phyloP scores from a whole-genome alignment of 2,888 invertebrate genomes.

The Heliconius sara region DNA sequence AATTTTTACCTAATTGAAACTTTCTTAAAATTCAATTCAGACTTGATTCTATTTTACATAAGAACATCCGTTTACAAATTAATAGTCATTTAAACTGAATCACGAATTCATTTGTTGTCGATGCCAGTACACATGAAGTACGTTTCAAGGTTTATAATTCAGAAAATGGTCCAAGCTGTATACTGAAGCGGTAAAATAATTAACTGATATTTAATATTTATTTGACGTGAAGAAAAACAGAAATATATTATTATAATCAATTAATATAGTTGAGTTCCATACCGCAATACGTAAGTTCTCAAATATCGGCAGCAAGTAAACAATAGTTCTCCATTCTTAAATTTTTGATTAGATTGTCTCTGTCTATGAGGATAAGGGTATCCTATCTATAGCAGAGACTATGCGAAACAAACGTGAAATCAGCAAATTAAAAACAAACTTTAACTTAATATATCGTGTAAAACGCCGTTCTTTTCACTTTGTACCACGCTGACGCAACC shows the following conservation, averaged over 20 bases:
- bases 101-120: conserved; percentile 36
- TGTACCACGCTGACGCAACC: conserved; percentile 47
- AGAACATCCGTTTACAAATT: conserved; percentile 26
- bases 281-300: too few species aligned
- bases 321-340: too few species aligned
- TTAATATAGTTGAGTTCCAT: too few species aligned
- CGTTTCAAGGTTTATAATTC: conserved; percentile 24
- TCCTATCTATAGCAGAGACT: too few species aligned
- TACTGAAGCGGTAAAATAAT: neutral
- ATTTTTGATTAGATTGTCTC: too few species aligned
- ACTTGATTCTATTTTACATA: conserved; percentile 20
- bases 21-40: neutral
- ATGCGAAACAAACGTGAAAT: neutral
- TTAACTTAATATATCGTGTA: neutral
- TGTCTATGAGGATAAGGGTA: too few species aligned
- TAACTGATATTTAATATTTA: too few species aligned
- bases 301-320: too few species aligned
- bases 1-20: neutral
- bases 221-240: too few species aligned
- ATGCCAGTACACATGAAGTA: conserved; percentile 17
- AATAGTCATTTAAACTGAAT: conserved; percentile 27
- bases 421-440: neutral
- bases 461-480: conserved; percentile 30
- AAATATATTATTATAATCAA: too few species aligned
- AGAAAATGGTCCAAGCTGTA: conserved; percentile 1